Base-by-base conservation (phyloP, 2,797 vertebrate species). In the Philypnodon macrostomus region DNA sequence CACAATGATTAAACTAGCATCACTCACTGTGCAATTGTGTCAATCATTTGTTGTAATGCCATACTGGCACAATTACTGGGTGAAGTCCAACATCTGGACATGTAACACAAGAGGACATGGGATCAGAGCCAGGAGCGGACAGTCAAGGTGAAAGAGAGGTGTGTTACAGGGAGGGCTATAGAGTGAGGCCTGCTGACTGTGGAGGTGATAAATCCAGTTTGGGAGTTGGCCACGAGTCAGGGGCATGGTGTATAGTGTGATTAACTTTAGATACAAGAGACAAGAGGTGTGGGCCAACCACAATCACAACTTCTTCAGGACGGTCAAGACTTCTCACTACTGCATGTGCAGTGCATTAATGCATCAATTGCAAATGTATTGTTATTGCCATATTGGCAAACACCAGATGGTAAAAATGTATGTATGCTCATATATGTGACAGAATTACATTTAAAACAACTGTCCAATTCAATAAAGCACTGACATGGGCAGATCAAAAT, bases 231-330 rank as follows among this genome's bases (percentile, higher is more conserved):
- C 48, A 60, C 35, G 39, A 58, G 37, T 36, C 54, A 60, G 58
- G 33, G 49, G 54, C 39, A 49, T n/a, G 36, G 47, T 57, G 64
- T 36, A 39, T 58, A 53, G 50, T 64, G 48, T 66, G 72, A 75
- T 74, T 74, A 67, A 44, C 70, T 70, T 70, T 26, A 74, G 71
- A 79, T 75, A 66, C 67, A 77, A 58, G 33, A 57, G 49, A 39
- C 45, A 40, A 27, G 39, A 63, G 37, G 47, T 39, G n/a, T 36
- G n/a, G 49, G 48, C 63, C 55, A 59, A 75, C 53, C 53, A 36
- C 62, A 50, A 53, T 62, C 52, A 35, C 16, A 72, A 46, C 46
- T 46, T 32, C 53, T 58, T 0, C 3, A 65, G 42, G 47, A 73
- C 70, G 67, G 21, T 23, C 21, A 23, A 23, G 21, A 23, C 21